A percentile compares a stretch with the other conserved stretches of the same genome.
These are phyloP conservation scores for Orientallactaga sibirica DNA, from an alignment of 2,797 vertebrate species.

Conservation along the genomic window DNA sequence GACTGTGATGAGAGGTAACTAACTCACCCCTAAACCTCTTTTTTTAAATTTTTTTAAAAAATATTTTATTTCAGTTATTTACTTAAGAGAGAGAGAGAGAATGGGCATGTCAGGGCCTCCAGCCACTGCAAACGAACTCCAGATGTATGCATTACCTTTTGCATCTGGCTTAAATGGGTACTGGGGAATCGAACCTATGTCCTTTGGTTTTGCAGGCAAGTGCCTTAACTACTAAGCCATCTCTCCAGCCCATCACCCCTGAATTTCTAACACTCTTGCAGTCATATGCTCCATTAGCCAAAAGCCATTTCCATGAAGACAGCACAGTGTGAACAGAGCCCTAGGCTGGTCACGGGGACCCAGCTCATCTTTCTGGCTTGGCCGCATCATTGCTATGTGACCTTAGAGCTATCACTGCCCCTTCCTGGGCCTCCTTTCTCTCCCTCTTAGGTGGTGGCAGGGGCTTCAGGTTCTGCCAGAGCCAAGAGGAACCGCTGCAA, in stretches of 20 bases:
- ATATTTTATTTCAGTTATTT: no score
- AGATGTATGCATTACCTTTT: no score
- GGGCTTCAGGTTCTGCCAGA: background rate
- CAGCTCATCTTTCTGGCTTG: background rate
- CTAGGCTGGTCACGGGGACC: background rate
- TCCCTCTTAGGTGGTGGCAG: background rate
- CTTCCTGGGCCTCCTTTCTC: background rate
- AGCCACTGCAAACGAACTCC: no score
- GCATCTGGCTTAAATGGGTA: no score
- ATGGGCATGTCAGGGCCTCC: no score
- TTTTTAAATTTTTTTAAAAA: no score
- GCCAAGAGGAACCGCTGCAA: background rate
- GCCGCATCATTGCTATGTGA: background rate
- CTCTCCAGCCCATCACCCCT: no score
- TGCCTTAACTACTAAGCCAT: no score
- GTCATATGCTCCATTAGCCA: background rate
- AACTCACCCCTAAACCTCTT: background rate
- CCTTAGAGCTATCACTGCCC: background rate
- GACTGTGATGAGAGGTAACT: background rate
- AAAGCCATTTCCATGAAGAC: background rate
- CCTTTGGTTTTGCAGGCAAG: no score
- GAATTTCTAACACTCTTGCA: background rate
- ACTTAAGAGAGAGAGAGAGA: no score
- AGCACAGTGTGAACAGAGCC: background rate
- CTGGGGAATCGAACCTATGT: no score